Evolutionary conservation across 2,113 vertebrate genomes (phyloP).

Genomic region (Sardina pilchardus): DNA sequence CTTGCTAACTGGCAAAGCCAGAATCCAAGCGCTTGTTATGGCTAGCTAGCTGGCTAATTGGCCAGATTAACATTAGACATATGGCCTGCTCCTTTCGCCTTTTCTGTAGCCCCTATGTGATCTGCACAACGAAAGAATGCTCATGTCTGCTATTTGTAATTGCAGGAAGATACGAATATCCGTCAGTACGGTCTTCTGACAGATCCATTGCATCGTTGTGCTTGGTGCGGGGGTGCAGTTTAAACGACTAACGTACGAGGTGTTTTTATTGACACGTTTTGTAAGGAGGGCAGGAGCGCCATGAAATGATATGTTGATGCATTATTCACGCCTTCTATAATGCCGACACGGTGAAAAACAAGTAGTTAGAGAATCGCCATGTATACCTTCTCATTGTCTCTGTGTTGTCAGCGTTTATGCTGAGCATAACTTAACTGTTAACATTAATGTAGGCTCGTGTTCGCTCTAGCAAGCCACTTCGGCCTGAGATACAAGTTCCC

Average conservation of each 20-base stretch:
- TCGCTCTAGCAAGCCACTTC: neutral
- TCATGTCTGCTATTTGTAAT: neutral
- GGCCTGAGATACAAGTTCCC: neutral
- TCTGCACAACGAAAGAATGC: neutral
- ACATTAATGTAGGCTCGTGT: neutral
- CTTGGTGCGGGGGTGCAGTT: neutral
- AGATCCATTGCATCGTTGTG: neutral
- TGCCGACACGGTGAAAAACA: neutral
- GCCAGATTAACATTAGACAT: constrained; percentile 54
- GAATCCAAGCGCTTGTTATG: constrained; percentile 46
- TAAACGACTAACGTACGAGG: neutral
- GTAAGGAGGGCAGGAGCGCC: neutral
- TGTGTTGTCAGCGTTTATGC: neutral
- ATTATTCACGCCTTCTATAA: neutral
- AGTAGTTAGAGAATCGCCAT: neutral
- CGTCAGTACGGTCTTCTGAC: neutral
- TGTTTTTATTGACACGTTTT: constrained; percentile 6
- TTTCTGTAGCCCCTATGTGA: neutral
- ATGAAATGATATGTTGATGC: neutral
- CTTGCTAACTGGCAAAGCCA: constrained; percentile 43
- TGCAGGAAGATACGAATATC: neutral
- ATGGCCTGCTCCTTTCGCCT: constrained; percentile 39
- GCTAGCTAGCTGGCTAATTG: constrained; percentile 63
- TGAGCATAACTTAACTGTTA: neutral
- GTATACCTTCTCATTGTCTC: neutral